A percentile compares a stretch with the other conserved stretches of the same genome.
Evolutionary conservation across 2,888 invertebrate species (phyloP).

Genomic region (Athalia rosae): DNA sequence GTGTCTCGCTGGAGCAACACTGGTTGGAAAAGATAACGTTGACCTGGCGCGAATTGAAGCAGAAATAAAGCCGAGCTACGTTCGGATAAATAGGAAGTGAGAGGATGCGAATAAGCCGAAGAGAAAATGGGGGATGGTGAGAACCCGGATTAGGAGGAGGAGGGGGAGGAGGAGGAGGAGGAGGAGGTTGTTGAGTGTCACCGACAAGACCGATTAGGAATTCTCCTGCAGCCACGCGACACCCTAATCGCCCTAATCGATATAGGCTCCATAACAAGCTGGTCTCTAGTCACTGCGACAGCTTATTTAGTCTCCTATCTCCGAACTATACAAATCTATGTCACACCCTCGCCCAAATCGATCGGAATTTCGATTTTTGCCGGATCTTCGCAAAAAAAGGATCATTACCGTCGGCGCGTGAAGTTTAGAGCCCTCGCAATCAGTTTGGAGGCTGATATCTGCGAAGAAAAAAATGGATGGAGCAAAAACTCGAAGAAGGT

Average conservation of each 20-base stretch:
- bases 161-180: constrained; percentile 2
- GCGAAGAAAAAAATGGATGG: too few relatives aligned
- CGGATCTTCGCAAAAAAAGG: too few relatives aligned
- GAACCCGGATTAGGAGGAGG: background rate
- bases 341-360: too few relatives aligned
- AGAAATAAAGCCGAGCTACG: constrained; percentile 22
- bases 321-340: too few relatives aligned
- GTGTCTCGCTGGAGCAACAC: constrained; percentile 1
- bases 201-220: constrained; percentile 42
- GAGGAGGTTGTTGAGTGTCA: constrained; percentile 36
- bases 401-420: too few relatives aligned
- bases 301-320: constrained; percentile 7
- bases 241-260: constrained; percentile 41
- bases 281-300: constrained; percentile 26
- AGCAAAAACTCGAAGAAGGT: too few relatives aligned
- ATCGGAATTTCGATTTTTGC: too few relatives aligned
- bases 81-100: background rate
- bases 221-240: constrained; percentile 32
- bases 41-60: constrained; percentile 30
- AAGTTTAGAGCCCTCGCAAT: too few relatives aligned
- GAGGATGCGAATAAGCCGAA: constrained; percentile 18
- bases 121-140: constrained; percentile 68
- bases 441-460: too few relatives aligned
- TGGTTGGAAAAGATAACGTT: constrained; percentile 35
- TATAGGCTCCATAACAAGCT: constrained; percentile 36